phyloP scores from a whole-genome alignment of 2,797 vertebrate species.

The Pachyuromys duprasi region DNA sequence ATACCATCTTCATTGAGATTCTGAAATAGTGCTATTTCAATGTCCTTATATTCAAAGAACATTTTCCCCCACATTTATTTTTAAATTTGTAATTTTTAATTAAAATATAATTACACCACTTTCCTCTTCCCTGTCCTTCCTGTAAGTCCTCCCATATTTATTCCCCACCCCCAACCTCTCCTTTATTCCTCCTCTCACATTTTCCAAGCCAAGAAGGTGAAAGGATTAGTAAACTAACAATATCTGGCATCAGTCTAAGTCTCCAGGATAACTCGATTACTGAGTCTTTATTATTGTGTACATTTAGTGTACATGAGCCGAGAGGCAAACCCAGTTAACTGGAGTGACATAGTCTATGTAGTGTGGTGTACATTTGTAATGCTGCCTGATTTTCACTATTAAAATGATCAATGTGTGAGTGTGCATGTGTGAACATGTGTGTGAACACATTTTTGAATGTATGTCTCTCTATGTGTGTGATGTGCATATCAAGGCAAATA shows the following conservation, averaged over 20 bases:
- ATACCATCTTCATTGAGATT: neutral
- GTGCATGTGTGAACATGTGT: too few relatives aligned
- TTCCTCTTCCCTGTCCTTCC: neutral
- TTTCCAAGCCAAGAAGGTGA: neutral
- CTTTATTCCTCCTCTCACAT: neutral
- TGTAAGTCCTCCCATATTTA: neutral
- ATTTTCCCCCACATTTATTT: neutral
- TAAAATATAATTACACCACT: neutral
- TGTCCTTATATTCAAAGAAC: neutral
- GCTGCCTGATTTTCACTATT: neutral
- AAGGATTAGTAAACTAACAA: too few relatives aligned
- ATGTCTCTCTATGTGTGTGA: neutral
- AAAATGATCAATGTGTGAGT: neutral
- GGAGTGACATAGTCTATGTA: neutral
- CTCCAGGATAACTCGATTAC: neutral
- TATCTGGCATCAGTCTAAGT: neutral
- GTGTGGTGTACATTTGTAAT: neutral
- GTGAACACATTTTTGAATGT: too few relatives aligned
- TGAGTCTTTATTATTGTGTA: neutral
- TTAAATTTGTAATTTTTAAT: neutral
- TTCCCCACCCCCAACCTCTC: too few relatives aligned
- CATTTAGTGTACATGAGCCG: neutral
- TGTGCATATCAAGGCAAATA: neutral
- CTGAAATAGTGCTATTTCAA: slow-evolving; percentile 1
- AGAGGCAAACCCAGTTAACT: neutral